Evolutionary conservation across 2,888 invertebrate species (phyloP).

Genomic region (Nomada hirtipes): DNA sequence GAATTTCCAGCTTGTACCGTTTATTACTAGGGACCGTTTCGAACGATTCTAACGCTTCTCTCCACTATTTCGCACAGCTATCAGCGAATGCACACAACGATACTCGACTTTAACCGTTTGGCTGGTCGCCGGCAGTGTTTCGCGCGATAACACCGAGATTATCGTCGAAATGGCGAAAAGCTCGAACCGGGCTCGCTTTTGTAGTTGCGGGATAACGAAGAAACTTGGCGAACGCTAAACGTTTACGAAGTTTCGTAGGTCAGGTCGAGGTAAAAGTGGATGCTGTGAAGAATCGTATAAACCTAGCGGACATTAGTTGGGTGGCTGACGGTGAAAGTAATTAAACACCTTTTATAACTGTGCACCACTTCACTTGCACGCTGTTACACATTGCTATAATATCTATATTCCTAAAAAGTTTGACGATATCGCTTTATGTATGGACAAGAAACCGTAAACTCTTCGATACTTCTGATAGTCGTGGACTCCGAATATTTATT

Average conservation of each 20-base stretch:
- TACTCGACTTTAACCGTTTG: slow-evolving; percentile 18
- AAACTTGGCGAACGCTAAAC: slow-evolving; percentile 25
- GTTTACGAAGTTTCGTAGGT: slow-evolving; percentile 7
- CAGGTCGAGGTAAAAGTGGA: neutral
- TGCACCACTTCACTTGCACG: neutral
- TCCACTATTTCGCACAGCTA: neutral
- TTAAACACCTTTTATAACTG: neutral
- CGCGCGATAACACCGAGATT: slow-evolving; percentile 44
- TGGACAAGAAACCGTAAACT: no score
- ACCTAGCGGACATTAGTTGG: neutral
- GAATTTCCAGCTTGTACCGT: neutral
- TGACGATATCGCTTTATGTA: neutral
- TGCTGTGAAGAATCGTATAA: neutral
- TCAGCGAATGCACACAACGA: neutral
- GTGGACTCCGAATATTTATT: no score
- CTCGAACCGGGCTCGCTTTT: slow-evolving; percentile 13
- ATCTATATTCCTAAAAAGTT: neutral
- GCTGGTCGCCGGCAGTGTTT: slow-evolving; percentile 25
- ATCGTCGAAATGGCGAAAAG: slow-evolving; percentile 9
- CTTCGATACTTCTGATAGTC: no score
- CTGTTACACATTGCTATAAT: neutral
- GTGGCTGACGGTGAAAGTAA: neutral
- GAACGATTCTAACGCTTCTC: neutral
- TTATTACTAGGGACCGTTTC: neutral
- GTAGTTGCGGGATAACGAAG: slow-evolving; percentile 20